phyloP scores from a whole-genome alignment of 2,888 invertebrate genomes.

The Sarcophaga caerulescens region DNA sequence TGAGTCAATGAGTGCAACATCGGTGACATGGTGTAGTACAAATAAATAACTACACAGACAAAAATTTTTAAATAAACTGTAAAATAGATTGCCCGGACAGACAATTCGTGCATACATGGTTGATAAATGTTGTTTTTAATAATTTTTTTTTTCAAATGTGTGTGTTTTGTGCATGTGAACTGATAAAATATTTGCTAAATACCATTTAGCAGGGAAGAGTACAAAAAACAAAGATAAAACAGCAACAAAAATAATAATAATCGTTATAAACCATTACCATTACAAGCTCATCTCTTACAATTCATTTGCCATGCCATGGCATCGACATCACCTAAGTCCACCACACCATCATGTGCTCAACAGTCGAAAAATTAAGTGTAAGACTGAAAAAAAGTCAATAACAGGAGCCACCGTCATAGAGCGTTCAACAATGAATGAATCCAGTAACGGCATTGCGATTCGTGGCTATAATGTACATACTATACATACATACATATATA shows the following conservation, averaged over 20 bases:
- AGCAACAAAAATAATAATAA: slow-evolving; percentile 53
- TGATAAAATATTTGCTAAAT: slow-evolving; percentile 67
- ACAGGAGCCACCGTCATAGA: slow-evolving; percentile 17
- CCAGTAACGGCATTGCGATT: slow-evolving; percentile 48
- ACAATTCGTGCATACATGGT: not conserved
- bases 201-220: slow-evolving; percentile 40
- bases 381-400: not conserved
- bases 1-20: not conserved
- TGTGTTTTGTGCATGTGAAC: slow-evolving; percentile 55
- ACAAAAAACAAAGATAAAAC: too few relatives aligned
- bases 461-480: slow-evolving; percentile 57
- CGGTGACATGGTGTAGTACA: slow-evolving; percentile 3
- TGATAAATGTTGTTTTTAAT: slow-evolving; percentile 42
- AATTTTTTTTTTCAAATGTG: slow-evolving; percentile 1
- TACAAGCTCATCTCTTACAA: not conserved
- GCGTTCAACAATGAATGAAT: slow-evolving; percentile 13
- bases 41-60: slow-evolving; percentile 36
- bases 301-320: not conserved
- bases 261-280: slow-evolving; percentile 48
- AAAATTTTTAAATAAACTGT: not conserved
- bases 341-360: slow-evolving; percentile 16
- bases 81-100: not conserved
- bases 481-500: slow-evolving; percentile 49
- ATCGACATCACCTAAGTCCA: too few relatives aligned
- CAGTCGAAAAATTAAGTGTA: not conserved